Evolutionary conservation across 2,113 vertebrate species (phyloP), one percentile per base, ranked within the genome.

Genomic region (Motacilla alba): DNA sequence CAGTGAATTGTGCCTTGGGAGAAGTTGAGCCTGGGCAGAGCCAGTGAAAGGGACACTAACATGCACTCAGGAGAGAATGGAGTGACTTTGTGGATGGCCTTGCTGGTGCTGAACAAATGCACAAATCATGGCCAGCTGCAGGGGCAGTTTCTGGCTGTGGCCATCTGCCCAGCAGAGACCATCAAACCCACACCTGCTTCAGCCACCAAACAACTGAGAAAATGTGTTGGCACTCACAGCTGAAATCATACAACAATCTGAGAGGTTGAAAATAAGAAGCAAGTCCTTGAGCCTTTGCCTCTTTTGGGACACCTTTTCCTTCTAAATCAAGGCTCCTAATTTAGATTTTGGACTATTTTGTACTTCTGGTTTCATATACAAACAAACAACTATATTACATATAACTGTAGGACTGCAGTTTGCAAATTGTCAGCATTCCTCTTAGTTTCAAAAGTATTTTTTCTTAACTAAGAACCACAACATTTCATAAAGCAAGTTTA

Each of bases 331-430:
- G 55, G 8, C 24, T 83, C 39, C 69, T 88, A 70, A 67, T 83
- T 88, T 90, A 88, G 30, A 53, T 47, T 83, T 89, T 60, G 21
- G 58, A 47, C 46, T 47, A 58, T 91, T 79, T 76, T 89, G 30
- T 79, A 26, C 49, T 43, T 10, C 37, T 52, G 23, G 60, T 86
- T 94, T 83, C 41, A 37, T 62, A 49, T 39, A 39, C 7, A 66
- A 84, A 52, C 11, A 49, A 86, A 20, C 15, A 89, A n/a, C 16
- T 19, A 8, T 3, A 23, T 22, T 64, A 23, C 22, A 73, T 72
- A 24, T 53, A 80, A 35, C 37, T 50, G 9, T 46, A 62, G 31
- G 55, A 59, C 21, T 69, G 17, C 19, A 80, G 39, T 55, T 53
- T 83, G 64, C 49, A n/a, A 43, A 87, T 69, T 44, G 27, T 81